A percentile compares a stretch with the other conserved stretches of the same genome.
Evolutionary conservation across 2,888 invertebrate genomes (phyloP).

Genomic region (Siphlonurus alternatus): DNA sequence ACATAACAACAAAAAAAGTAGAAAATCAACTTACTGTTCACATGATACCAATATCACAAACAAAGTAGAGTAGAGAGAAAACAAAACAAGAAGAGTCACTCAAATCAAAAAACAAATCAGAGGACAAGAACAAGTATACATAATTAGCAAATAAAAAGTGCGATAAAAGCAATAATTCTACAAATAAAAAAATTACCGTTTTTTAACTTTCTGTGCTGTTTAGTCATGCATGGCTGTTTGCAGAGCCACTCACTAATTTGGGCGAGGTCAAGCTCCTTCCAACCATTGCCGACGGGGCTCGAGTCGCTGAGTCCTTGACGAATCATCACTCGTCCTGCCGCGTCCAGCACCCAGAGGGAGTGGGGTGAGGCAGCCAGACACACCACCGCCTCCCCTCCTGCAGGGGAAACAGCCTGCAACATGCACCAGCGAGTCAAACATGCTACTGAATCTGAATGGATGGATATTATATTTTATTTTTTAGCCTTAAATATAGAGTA

Average conservation of each 20-base stretch:
- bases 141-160: too few species aligned
- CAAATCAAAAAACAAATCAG: too few species aligned
- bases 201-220: neutral
- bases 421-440: neutral
- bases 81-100: too few species aligned
- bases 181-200: too few species aligned
- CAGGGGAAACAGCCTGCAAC: conserved; percentile 14
- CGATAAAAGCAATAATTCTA: too few species aligned
- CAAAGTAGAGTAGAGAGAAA: too few species aligned
- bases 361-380: conserved; percentile 25
- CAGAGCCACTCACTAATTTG: conserved; percentile 23
- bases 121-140: too few species aligned
- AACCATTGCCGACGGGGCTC: conserved; percentile 26
- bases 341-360: conserved; percentile 29
- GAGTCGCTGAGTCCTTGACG: conserved; percentile 25
- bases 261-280: conserved; percentile 27
- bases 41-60: too few species aligned
- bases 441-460: neutral
- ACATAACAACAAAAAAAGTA: too few species aligned
- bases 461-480: neutral
- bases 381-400: conserved; percentile 14
- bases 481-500: neutral
- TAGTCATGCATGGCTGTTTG: too few species aligned
- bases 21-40: too few species aligned
- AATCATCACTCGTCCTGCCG: conserved; percentile 26